A percentile compares a stretch with the other conserved stretches of the same genome.
phyloP scores from a whole-genome alignment of 2,113 vertebrate genomes.

The Bufo bufo region DNA sequence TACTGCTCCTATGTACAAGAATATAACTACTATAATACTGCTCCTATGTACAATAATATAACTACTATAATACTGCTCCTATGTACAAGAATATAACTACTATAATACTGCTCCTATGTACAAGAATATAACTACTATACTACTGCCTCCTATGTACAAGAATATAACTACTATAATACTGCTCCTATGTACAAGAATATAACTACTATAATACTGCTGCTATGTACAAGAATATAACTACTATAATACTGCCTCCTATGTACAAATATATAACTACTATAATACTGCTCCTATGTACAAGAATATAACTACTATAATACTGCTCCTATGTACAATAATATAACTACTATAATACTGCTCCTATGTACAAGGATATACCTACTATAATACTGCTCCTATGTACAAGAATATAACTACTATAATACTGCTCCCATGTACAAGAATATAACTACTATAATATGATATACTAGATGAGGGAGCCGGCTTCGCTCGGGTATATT shows the following conservation, averaged over 20 bases:
- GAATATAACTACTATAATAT: too few relatives aligned
- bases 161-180: conserved; percentile 11
- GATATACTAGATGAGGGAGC: too few relatives aligned
- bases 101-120: too few relatives aligned
- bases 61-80: neutral
- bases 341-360: conserved; percentile 7
- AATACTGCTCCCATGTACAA: too few relatives aligned
- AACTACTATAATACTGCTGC: conserved; percentile 10
- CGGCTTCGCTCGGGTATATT: too few relatives aligned
- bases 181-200: neutral
- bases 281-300: conserved; percentile 1
- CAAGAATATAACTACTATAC: too few relatives aligned
- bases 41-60: neutral
- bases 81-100: too few relatives aligned
- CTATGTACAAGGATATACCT: neutral
- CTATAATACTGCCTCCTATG: neutral
- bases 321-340: neutral
- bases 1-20: too few relatives aligned
- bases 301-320: neutral
- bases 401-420: too few relatives aligned
- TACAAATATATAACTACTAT: conserved; percentile 12
- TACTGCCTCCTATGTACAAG: neutral
- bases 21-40: conserved; percentile 12
- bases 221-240: conserved; percentile 7
- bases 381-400: neutral